These are phyloP conservation scores for Liodrosophila aerea DNA, from an alignment of 2,888 invertebrate genomes.

Conservation along the genomic window DNA sequence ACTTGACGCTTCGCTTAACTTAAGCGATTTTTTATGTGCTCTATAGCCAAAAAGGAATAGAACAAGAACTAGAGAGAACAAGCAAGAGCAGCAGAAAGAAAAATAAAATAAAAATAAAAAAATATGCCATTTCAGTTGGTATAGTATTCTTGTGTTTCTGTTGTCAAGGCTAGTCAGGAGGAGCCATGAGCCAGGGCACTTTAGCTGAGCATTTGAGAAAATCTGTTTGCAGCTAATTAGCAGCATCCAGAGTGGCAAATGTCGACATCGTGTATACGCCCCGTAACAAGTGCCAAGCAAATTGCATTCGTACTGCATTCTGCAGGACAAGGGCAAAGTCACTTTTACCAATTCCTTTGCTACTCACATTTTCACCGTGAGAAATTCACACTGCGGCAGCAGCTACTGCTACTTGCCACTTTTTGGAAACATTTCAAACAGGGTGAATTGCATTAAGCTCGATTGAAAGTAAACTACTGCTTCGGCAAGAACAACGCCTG, in stretches of 20 bases:
- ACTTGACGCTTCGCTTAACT: conserved; percentile 78
- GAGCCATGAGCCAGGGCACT: background rate
- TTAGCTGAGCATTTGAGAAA: conserved; percentile 43
- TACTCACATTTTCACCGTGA: conserved; percentile 38
- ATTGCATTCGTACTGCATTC: conserved; percentile 49
- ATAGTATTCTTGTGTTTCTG: conserved; percentile 7
- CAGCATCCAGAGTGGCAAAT: conserved; percentile 61
- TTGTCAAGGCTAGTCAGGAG: no score
- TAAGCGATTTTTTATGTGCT: conserved; percentile 75
- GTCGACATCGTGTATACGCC: conserved; percentile 68
- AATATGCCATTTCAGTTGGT: conserved; percentile 52
- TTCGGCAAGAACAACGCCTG: conserved; percentile 20
- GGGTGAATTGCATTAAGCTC: conserved; percentile 68
- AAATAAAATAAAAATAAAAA: conserved; percentile 2
- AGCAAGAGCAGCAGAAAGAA: background rate
- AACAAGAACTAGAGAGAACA: background rate
- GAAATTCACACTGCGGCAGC: conserved; percentile 43
- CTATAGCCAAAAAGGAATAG: conserved; percentile 20
- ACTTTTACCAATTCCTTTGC: background rate
- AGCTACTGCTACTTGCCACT: conserved; percentile 11
- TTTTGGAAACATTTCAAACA: conserved; percentile 8
- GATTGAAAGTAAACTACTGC: conserved; percentile 48
- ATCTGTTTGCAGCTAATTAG: conserved; percentile 74
- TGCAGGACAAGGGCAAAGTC: conserved; percentile 9
- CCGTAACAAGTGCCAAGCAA: conserved; percentile 57